Percentiles rank a stretch among this genome's conserved stretches.
Evolutionary conservation across 2,797 vertebrate species (phyloP).

Genomic region (Silurus lanzhouensis): DNA sequence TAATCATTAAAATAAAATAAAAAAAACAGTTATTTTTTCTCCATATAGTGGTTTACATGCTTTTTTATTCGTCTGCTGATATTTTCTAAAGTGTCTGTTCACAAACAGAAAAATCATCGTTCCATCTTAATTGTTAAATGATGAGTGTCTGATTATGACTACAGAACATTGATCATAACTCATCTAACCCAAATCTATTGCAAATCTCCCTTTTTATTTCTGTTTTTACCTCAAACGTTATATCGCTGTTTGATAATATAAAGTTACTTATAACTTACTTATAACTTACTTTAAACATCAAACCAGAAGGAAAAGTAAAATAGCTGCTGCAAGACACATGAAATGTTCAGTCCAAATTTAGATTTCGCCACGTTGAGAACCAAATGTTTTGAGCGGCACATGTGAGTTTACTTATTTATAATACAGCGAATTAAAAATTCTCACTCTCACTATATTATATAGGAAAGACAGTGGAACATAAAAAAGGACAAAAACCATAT

Average conservation of each 20-base stretch:
- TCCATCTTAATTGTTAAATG: not conserved
- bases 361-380: not conserved
- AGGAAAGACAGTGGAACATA: not conserved
- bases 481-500: not conserved
- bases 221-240: not conserved
- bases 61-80: slow-evolving; percentile 3
- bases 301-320: not conserved
- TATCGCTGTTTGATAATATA: not conserved
- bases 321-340: not conserved
- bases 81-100: not conserved
- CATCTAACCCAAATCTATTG: not conserved
- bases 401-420: not conserved
- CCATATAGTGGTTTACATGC: not conserved
- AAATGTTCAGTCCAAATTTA: not conserved
- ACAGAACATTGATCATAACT: not conserved
- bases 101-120: not conserved
- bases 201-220: not conserved
- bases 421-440: not conserved
- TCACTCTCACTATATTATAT: not conserved
- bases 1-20: not conserved
- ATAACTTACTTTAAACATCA: not conserved
- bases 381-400: not conserved
- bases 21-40: not conserved
- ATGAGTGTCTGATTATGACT: not conserved
- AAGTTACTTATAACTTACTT: too few species aligned